Conservation (phyloP, 2,113 vertebrate genomes). For the Platysternon megacephalum region DNA sequence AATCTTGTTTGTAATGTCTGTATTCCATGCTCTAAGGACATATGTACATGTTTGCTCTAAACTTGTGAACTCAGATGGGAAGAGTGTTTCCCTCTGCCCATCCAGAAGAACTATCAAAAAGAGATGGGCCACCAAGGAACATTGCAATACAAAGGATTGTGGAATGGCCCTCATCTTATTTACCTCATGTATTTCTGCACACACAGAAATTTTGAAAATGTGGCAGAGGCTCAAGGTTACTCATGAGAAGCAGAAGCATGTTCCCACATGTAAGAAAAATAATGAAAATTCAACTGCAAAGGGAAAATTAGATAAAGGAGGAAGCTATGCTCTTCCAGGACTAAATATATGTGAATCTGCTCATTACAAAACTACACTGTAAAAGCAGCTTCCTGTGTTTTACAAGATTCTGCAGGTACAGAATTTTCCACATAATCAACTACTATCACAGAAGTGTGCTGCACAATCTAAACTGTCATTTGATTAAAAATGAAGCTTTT, state of each 20-base stretch:
- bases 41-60: no score
- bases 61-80: no score
- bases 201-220: neutral
- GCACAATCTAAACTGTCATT: neutral
- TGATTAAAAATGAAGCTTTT: neutral
- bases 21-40: no score
- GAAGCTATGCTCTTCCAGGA: neutral
- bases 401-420: neutral
- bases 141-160: no score
- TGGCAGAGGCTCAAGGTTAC: neutral
- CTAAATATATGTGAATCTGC: neutral
- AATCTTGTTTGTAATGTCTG: no score
- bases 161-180: neutral
- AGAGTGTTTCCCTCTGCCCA: no score
- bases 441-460: neutral
- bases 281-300: neutral
- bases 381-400: neutral
- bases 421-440: neutral
- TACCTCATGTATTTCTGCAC: neutral
- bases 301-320: neutral
- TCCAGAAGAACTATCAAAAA: no score
- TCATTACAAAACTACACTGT: neutral
- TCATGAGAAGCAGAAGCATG: neutral
- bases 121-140: no score
- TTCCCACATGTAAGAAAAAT: neutral